Percentiles rank a stretch among this genome's conserved stretches.
phyloP scores from a whole-genome alignment of 2,113 vertebrate species.

The Otis tarda region DNA sequence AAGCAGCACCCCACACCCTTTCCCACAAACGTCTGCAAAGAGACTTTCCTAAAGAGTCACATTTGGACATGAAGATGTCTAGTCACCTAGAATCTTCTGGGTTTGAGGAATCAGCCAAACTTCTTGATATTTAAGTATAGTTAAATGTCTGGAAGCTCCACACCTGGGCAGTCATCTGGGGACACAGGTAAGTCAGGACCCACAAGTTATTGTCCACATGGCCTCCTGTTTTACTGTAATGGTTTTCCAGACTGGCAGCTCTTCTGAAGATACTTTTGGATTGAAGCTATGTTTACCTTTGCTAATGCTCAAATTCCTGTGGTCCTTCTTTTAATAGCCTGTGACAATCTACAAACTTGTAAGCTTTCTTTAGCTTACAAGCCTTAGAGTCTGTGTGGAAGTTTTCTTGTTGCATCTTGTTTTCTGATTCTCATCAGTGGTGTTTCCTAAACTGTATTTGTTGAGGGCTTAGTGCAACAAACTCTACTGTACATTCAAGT shows the following conservation, averaged over 20 bases:
- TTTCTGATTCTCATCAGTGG: background rate
- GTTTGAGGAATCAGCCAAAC: background rate
- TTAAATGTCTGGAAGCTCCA: background rate
- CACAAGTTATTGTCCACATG: background rate
- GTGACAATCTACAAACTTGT: background rate
- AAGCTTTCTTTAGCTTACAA: background rate
- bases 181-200: background rate
- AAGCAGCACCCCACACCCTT: background rate
- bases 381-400: background rate
- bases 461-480: background rate
- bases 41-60: background rate
- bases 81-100: background rate
- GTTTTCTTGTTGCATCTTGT: background rate
- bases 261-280: background rate
- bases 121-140: background rate
- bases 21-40: background rate
- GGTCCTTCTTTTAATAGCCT: background rate
- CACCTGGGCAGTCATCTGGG: background rate
- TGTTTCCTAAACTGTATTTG: background rate
- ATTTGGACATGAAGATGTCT: background rate
- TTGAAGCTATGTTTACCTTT: background rate
- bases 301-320: background rate
- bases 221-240: background rate
- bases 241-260: background rate
- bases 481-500: background rate